These are phyloP conservation scores for Ylistrum balloti DNA, from an alignment of 1,140 invertebrate genomes.

Conservation along the genomic window DNA sequence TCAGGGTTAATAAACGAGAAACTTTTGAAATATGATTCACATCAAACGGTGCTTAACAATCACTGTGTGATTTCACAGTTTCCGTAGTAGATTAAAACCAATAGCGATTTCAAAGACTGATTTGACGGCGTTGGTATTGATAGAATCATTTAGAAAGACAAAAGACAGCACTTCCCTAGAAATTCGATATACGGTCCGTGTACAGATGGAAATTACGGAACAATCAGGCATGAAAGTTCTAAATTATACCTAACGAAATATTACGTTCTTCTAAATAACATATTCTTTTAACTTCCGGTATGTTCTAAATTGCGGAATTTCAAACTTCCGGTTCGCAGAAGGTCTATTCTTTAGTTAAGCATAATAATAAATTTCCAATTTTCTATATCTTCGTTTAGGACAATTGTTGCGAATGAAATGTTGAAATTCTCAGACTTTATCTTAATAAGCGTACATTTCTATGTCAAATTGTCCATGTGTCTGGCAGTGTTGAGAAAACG, in stretches of 20 bases:
- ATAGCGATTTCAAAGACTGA: background rate
- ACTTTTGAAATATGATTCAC: background rate
- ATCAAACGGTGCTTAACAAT: background rate
- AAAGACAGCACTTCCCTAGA: conserved; percentile 32
- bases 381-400: conserved; percentile 28
- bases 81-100: conserved; percentile 22
- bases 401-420: conserved; percentile 27
- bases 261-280: conserved; percentile 3
- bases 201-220: conserved; percentile 7
- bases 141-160: conserved; percentile 20
- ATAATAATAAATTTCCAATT: conserved; percentile 40
- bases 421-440: conserved; percentile 4
- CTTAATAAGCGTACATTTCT: background rate
- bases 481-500: background rate
- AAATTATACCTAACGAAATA: conserved; percentile 21
- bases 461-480: conserved; percentile 13
- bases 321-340: background rate
- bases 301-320: conserved; percentile 4
- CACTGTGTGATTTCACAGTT: conserved; percentile 16
- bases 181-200: background rate
- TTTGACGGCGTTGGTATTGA: conserved; percentile 11
- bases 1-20: background rate
- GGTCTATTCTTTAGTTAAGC: background rate
- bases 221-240: background rate
- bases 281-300: conserved; percentile 19